phyloP scores from a whole-genome alignment of 2,888 invertebrate species.

The Mythimna ferrago region DNA sequence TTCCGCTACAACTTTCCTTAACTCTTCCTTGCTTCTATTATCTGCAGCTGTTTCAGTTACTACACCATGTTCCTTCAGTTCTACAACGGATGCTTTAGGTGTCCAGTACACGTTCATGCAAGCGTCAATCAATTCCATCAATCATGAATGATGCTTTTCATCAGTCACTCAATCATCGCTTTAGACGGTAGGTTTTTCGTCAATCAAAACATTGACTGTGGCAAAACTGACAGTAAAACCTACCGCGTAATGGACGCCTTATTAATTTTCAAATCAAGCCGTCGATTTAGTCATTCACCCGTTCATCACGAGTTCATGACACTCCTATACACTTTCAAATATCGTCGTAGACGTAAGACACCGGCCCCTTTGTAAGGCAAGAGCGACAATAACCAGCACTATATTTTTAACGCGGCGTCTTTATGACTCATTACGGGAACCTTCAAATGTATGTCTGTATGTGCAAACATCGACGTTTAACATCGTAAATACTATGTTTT shows the following conservation, averaged over 20 bases:
- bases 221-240: too few species aligned
- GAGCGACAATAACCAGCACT: constrained; percentile 69
- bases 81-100: too few species aligned
- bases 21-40: background rate
- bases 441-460: constrained; percentile 72
- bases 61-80: background rate
- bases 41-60: background rate
- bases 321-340: constrained; percentile 43
- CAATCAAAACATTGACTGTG: too few species aligned
- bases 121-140: too few species aligned
- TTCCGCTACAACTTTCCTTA: background rate
- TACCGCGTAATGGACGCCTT: too few species aligned
- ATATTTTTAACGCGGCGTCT: constrained; percentile 69
- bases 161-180: too few species aligned
- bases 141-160: too few species aligned
- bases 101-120: too few species aligned
- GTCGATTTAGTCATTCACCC: constrained; percentile 12
- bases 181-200: too few species aligned
- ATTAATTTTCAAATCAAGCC: constrained; percentile 20
- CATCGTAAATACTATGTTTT: constrained; percentile 77
- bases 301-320: constrained; percentile 31
- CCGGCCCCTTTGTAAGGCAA: constrained; percentile 66
- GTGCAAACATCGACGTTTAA: constrained; percentile 78
- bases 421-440: constrained; percentile 79
- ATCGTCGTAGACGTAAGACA: constrained; percentile 16